phyloP scores from a whole-genome alignment of 2,797 vertebrate genomes.

The Delichon dasypus region DNA sequence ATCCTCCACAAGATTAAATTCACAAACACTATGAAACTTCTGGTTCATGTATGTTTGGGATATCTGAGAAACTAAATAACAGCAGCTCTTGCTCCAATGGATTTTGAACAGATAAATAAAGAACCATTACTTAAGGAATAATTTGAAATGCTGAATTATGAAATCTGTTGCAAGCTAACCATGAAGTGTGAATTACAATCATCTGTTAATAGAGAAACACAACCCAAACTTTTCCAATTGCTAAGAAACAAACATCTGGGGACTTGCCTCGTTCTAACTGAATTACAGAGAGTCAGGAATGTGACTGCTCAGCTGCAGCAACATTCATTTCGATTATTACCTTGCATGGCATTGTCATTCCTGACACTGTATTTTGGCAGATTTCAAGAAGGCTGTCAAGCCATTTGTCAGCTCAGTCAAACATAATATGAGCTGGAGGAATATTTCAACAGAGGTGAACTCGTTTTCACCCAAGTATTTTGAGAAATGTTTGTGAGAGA shows the following conservation, averaged over 20 bases:
- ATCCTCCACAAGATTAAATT: neutral
- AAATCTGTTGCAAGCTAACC: neutral
- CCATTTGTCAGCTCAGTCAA: conserved; percentile 57
- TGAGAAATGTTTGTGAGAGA: neutral
- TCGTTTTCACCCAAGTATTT: neutral
- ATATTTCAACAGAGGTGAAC: conserved; percentile 28
- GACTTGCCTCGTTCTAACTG: neutral
- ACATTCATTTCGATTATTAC: conserved; percentile 24
- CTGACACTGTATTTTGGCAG: conserved; percentile 54
- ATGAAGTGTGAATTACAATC: neutral
- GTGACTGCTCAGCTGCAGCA: neutral
- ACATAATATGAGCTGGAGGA: conserved; percentile 16
- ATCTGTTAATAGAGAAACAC: neutral
- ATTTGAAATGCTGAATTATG: neutral
- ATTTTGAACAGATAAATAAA: neutral
- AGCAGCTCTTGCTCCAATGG: neutral
- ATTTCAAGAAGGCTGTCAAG: conserved; percentile 43
- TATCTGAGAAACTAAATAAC: neutral
- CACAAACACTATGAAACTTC: neutral
- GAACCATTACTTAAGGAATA: neutral
- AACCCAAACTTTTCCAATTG: neutral
- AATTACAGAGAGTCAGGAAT: neutral
- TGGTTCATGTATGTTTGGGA: neutral
- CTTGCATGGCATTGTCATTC: conserved; percentile 10
- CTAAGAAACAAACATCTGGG: neutral